These are phyloP conservation scores for Sphenodon punctatus DNA, from an alignment of 2,797 vertebrate genomes.

Conservation along the genomic window DNA sequence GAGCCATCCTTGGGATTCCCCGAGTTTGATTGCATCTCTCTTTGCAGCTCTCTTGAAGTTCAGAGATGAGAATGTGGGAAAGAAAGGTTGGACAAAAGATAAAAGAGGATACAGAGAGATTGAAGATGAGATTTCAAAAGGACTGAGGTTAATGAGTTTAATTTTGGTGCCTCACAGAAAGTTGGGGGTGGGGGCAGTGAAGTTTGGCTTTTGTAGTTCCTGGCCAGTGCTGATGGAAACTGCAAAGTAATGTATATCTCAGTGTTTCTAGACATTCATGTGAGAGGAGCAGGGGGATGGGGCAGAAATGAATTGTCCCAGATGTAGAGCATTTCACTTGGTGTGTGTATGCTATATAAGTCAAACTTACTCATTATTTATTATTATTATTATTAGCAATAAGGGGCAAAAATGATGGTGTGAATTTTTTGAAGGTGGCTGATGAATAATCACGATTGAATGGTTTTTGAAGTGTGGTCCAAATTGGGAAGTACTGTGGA, in stretches of 20 bases:
- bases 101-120: background rate
- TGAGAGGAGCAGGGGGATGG: background rate
- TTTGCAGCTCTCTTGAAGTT: background rate
- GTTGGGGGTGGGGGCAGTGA: background rate
- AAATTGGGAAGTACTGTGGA: background rate
- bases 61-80: background rate
- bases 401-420: background rate
- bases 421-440: background rate
- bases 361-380: too few species aligned
- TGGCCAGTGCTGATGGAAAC: background rate
- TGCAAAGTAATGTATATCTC: background rate
- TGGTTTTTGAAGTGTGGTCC: background rate
- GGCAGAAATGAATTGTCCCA: background rate
- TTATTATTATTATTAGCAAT: background rate
- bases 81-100: background rate
- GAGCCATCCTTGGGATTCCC: background rate
- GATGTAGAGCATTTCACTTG: background rate
- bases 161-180: background rate
- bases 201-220: background rate
- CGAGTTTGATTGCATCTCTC: too few species aligned
- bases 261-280: background rate
- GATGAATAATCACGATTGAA: background rate
- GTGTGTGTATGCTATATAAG: too few species aligned
- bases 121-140: background rate
- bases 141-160: background rate